Percentiles rank a stretch among this genome's conserved stretches.
phyloP scores from a whole-genome alignment of 2,888 invertebrate genomes.

The Gisinianus flammeolus region DNA sequence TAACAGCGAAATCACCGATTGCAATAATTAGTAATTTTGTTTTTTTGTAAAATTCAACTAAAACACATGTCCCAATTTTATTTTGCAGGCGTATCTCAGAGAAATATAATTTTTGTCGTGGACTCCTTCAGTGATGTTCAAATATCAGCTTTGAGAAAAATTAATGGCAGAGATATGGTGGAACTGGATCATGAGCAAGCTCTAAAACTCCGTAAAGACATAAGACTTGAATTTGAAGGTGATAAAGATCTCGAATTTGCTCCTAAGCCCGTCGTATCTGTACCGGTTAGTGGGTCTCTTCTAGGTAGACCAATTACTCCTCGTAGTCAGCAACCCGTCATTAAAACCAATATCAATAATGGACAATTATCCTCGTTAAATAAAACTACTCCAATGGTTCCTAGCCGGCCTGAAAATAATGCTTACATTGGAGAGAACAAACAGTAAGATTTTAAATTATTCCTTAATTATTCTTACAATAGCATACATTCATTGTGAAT shows the following conservation, averaged over 20 bases:
- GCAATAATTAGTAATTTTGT: too few species aligned
- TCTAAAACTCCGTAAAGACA: not conserved
- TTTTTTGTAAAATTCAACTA: not conserved
- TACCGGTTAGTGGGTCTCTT: too few species aligned
- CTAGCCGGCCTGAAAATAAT: not conserved
- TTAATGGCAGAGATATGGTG: not conserved
- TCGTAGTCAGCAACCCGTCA: not conserved
- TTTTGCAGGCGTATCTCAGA: conserved; percentile 69
- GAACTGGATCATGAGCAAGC: not conserved
- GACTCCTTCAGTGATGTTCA: conserved; percentile 61
- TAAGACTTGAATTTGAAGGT: not conserved
- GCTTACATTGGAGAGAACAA: not conserved
- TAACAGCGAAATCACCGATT: too few species aligned
- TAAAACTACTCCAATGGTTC: not conserved
- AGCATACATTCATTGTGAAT: too few species aligned
- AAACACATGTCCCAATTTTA: too few species aligned
- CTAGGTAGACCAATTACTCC: not conserved
- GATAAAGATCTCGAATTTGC: not conserved
- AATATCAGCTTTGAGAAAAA: not conserved
- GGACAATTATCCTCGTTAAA: not conserved
- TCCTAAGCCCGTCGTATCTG: too few species aligned
- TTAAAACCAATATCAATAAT: not conserved
- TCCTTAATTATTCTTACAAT: not conserved
- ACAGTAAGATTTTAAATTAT: not conserved
- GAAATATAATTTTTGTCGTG: conserved; percentile 77